Evolutionary conservation across 2,113 vertebrate genomes (phyloP).

Genomic region (Dasyprocta punctata): DNA sequence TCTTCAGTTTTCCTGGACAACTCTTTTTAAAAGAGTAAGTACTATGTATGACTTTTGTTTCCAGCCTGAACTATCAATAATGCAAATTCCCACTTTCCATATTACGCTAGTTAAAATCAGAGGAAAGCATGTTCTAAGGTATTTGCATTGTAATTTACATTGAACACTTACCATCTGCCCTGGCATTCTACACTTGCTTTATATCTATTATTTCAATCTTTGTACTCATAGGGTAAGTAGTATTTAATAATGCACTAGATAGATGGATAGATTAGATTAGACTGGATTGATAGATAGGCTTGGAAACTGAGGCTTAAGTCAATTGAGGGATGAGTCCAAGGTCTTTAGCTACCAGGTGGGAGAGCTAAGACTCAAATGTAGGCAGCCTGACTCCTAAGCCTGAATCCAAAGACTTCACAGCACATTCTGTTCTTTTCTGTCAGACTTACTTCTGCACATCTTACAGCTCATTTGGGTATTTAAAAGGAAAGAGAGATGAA

Average conservation of each 20-base stretch:
- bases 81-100: conserved; percentile 34
- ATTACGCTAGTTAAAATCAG: background rate
- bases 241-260: background rate
- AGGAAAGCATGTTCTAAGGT: background rate
- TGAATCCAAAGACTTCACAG: background rate
- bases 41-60: background rate
- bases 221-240: background rate
- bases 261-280: background rate
- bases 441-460: background rate
- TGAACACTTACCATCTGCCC: conserved; percentile 1
- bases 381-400: background rate
- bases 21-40: background rate
- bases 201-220: background rate
- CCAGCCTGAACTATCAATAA: background rate
- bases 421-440: background rate
- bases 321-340: background rate
- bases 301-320: background rate
- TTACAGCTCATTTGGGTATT: background rate
- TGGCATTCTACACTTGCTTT: background rate
- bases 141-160: conserved; percentile 46
- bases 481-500: background rate
- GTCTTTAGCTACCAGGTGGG: background rate
- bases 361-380: background rate
- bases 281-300: background rate
- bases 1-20: background rate